A percentile compares a stretch with the other conserved stretches of the same genome.
These are phyloP conservation scores for Drosophila athabasca DNA, from an alignment of 1,140 invertebrate species.

Conservation along the genomic window DNA sequence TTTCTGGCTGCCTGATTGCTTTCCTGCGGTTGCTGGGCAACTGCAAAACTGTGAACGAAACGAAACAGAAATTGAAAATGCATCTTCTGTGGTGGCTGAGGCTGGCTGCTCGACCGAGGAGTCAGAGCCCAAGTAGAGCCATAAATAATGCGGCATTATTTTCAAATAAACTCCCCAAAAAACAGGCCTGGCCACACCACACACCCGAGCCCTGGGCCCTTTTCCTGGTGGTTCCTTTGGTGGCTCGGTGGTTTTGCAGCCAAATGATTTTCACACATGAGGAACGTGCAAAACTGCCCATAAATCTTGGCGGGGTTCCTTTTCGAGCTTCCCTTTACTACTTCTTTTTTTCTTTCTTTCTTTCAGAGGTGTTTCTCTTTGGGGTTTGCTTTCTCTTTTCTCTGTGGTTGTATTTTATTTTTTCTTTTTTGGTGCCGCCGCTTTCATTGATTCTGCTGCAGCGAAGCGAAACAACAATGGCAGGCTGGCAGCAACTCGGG, in stretches of 20 bases:
- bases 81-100: slow-evolving; percentile 26
- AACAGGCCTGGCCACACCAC: slow-evolving; percentile 15
- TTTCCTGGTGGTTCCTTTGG: neutral
- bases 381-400: slow-evolving; percentile 4
- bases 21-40: slow-evolving; percentile 66
- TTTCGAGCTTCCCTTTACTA: slow-evolving; percentile 3
- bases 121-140: slow-evolving; percentile 43
- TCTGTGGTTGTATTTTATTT: slow-evolving; percentile 15
- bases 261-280: slow-evolving; percentile 81
- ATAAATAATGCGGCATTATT: slow-evolving; percentile 80
- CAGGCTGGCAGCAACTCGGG: slow-evolving; percentile 17
- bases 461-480: slow-evolving; percentile 48
- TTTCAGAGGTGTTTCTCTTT: slow-evolving; percentile 28
- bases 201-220: neutral
- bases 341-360: slow-evolving; percentile 13
- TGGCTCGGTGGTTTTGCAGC: slow-evolving; percentile 40
- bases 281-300: slow-evolving; percentile 74
- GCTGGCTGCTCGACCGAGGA: neutral
- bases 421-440: slow-evolving; percentile 20
- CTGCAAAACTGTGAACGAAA: slow-evolving; percentile 62
- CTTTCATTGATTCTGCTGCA: slow-evolving; percentile 72
- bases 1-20: slow-evolving; percentile 60
- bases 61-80: slow-evolving; percentile 73
- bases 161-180: slow-evolving; percentile 74
- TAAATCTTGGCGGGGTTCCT: slow-evolving; percentile 56